A percentile compares a stretch with the other conserved stretches of the same genome.
These are phyloP conservation scores for Leptogaster cylindrica DNA, from an alignment of 2,888 invertebrate species.

Conservation along the genomic window DNA sequence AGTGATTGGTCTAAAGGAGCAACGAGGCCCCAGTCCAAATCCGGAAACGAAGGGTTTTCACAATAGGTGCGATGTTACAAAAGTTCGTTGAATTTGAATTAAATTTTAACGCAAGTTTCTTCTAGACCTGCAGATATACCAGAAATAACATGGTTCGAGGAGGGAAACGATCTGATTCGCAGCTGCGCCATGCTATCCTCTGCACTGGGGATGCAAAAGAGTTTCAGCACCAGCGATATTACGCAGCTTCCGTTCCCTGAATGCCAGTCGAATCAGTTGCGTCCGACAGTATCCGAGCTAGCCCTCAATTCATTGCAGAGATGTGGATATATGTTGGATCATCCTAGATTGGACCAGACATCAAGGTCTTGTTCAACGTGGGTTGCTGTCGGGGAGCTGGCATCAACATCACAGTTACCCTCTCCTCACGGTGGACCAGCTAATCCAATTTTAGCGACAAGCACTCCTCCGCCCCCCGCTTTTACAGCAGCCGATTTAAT, in stretches of 20 bases:
- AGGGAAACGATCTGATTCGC: conserved; percentile 78
- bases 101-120: background rate
- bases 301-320: conserved; percentile 67
- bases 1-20: conserved; percentile 63
- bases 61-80: conserved; percentile 42
- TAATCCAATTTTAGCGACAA: conserved; percentile 50
- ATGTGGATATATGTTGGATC: conserved; percentile 65
- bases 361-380: conserved; percentile 83
- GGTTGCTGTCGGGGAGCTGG: conserved; percentile 82
- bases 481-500: conserved; percentile 74
- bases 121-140: conserved; percentile 65
- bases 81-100: background rate
- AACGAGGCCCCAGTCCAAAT: conserved; percentile 75
- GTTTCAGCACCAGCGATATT: conserved; percentile 84
- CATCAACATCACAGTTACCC: conserved; percentile 79
- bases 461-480: conserved; percentile 56
- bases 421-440: conserved; percentile 76
- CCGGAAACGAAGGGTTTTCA: conserved; percentile 66
- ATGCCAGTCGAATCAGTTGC: conserved; percentile 53
- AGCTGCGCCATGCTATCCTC: conserved; percentile 82
- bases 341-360: conserved; percentile 66
- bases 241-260: conserved; percentile 66
- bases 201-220: conserved; percentile 80
- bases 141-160: conserved; percentile 73
- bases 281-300: conserved; percentile 65